Evolutionary conservation across 2,888 invertebrate species (phyloP).

Genomic region (Rhopalosiphum nymphaeae): DNA sequence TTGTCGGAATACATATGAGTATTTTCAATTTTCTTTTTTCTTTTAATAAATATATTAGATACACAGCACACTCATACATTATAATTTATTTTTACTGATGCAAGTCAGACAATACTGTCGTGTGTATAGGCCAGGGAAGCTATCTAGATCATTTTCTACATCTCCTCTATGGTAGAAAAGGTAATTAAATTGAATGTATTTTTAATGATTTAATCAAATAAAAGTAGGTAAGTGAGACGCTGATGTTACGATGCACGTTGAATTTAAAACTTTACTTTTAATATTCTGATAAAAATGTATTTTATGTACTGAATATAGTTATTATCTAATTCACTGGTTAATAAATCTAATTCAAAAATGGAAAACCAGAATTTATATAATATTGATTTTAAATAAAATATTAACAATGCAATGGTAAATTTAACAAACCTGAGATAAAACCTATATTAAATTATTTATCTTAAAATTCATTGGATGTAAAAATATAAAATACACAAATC

Average conservation of each 20-base stretch:
- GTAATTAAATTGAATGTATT: constrained; percentile 7
- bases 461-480: not conserved
- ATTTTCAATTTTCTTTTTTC: constrained; percentile 14
- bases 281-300: not conserved
- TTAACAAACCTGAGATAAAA: not conserved
- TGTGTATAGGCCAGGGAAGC: not conserved
- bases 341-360: not conserved
- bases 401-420: not conserved
- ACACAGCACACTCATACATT: not conserved
- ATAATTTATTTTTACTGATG: not conserved
- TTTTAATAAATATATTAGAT: not conserved
- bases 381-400: not conserved
- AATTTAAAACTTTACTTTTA: not conserved
- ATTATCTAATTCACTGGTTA: not conserved
- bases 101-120: not conserved
- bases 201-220: not conserved
- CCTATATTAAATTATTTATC: not conserved
- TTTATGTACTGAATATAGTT: not conserved
- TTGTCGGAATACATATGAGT: not conserved
- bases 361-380: not conserved
- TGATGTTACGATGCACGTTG: not conserved
- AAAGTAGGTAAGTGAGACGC: constrained; percentile 1
- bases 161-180: not conserved
- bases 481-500: not conserved
- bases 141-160: not conserved